Evolutionary conservation across 2,113 vertebrate genomes (phyloP), one percentile per base, ranked within the genome.

Genomic region (Xyliphius kryptos): DNA sequence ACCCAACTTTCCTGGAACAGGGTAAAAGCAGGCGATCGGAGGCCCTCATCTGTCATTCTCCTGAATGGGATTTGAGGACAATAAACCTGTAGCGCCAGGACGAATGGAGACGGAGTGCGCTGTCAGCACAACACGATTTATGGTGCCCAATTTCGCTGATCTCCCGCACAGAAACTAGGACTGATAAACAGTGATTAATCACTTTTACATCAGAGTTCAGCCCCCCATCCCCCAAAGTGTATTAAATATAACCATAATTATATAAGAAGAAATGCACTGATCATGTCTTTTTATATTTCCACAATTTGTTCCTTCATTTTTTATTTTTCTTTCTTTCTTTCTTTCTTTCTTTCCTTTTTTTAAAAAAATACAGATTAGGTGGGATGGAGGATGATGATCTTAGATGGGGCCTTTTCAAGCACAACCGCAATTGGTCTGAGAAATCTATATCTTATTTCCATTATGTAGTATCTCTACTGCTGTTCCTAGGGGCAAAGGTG

Each of bases 181-280:
- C 84, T 88, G 86, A 89, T 89, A 89, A 89, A 88, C 86, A 86
- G 84, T 87, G 87, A 89, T 88, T 89, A 88, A 89, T 89, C 83
- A 81, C 82, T 78, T 84, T 85, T 82, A 84, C 80, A 81, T 85
- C 62, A 62, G 71, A 73, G 69, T 73, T 66, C 62, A 62, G 47
- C 19, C 80, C 80, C 76, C 82, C 79, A 67, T 76, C 75, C 79
- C 50, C 73, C 73, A 80, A 87, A 84, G 79, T 84, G 77, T 81
- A 87, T 86, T 83, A 86, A 86, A 83, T 81, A 78, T 76, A 81
- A 77, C 80, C 71, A 75, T 80, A 81, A 86, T 82, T 80, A 82
- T 85, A 83, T 69, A 71, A 71, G 71, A 71, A 76, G 73, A 82
- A 81, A 78, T 75, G 69, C 69, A n/a, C n/a, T n/a, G n/a, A n/a